Conservation (phyloP, 2,888 invertebrate genomes). For the Drosophila atripex region DNA sequence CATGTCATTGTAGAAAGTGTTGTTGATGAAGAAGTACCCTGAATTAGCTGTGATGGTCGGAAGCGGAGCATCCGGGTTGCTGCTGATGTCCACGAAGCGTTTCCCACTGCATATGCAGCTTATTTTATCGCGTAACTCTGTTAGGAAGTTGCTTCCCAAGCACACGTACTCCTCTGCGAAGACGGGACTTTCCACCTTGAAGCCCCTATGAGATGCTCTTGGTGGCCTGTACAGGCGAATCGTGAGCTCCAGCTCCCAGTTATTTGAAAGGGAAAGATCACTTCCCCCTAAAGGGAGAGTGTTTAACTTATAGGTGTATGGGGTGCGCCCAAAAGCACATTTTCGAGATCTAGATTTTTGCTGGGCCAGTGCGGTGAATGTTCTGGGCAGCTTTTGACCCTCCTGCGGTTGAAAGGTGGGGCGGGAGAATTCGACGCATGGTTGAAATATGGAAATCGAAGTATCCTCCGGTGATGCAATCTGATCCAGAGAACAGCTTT, state of each 20-base stretch:
- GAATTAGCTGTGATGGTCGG: conserved; percentile 81
- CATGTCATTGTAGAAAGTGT: conserved; percentile 91
- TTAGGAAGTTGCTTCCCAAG: conserved; percentile 88
- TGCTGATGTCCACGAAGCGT: conserved; percentile 86
- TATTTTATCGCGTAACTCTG: conserved; percentile 90
- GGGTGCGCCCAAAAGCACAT: conserved; percentile 72
- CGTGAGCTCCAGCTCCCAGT: conserved; percentile 82
- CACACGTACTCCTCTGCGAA: conserved; percentile 86
- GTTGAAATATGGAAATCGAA: conserved; percentile 32
- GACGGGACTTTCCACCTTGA: conserved; percentile 79
- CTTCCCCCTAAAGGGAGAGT: conserved; percentile 12
- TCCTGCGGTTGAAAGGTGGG: conserved; percentile 21
- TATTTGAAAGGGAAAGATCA: background rate
- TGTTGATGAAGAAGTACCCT: conserved; percentile 91
- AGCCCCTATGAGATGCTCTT: conserved; percentile 76
- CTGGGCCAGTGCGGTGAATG: conserved; percentile 38
- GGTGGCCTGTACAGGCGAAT: conserved; percentile 85
- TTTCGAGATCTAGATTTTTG: conserved; percentile 45
- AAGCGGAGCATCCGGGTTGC: conserved; percentile 81
- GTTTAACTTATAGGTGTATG: conserved; percentile 52
- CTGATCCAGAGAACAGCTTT: conserved; percentile 52
- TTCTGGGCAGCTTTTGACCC: conserved; percentile 40
- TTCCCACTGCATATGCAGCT: conserved; percentile 89
- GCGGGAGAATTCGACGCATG: conserved; percentile 43
- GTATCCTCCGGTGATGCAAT: conserved; percentile 53